Evolutionary conservation across 23 tunicate species (phyloP).

Genomic region (Ascidia mentula): DNA sequence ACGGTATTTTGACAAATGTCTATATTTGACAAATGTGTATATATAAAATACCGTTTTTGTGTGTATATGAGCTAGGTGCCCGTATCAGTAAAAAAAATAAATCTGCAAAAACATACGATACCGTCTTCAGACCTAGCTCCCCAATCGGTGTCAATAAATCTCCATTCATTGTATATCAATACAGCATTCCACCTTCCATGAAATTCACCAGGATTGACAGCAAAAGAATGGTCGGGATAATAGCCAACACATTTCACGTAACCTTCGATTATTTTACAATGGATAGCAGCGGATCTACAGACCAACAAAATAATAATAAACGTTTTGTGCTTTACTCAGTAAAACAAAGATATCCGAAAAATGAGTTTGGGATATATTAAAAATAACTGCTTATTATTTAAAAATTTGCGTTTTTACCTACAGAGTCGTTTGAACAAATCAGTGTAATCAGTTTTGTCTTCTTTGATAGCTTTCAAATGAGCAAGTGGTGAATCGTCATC

Average conservation of each 20-base stretch:
- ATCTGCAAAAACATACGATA: no score
- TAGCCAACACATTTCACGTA: slow-evolving; percentile 64
- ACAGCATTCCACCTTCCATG: slow-evolving; percentile 77
- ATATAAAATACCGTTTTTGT: no score
- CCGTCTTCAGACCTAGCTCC: slow-evolving; percentile 68
- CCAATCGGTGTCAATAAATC: slow-evolving; percentile 65
- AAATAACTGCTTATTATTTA: not conserved
- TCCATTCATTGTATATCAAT: slow-evolving; percentile 64
- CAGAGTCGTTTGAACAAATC: slow-evolving; percentile 34
- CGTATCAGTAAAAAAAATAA: no score
- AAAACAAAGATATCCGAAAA: not conserved
- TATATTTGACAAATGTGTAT: no score
- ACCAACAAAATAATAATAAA: not conserved
- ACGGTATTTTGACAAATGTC: no score
- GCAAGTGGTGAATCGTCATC: no score
- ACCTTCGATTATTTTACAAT: slow-evolving; percentile 58
- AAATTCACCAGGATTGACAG: slow-evolving; percentile 13
- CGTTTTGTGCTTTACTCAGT: not conserved
- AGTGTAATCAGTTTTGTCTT: slow-evolving; percentile 8
- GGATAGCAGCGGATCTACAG: slow-evolving; percentile 58
- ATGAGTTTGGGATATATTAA: not conserved
- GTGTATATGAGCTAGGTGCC: no score
- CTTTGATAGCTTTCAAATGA: slow-evolving; percentile 27
- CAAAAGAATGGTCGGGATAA: slow-evolving; percentile 67
- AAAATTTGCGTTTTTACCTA: not conserved